Percentiles rank a stretch among this genome's conserved stretches.
Conservation (phyloP, 2,888 invertebrate genomes). For the Biston stratarius region DNA sequence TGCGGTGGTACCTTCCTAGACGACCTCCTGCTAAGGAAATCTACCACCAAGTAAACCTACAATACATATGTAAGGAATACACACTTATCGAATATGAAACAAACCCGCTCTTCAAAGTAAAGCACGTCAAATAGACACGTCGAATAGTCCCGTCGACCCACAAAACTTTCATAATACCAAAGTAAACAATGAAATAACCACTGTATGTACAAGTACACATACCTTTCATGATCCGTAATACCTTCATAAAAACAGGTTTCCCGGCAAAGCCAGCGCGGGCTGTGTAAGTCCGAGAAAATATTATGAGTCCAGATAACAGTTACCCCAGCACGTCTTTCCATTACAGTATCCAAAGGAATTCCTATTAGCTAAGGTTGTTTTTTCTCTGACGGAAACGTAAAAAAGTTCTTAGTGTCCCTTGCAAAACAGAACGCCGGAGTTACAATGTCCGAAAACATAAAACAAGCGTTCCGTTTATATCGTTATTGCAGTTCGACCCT, state of each 20-base stretch:
- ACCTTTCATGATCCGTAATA: slow-evolving; percentile 59
- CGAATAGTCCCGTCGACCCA: slow-evolving; percentile 35
- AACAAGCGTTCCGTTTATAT: slow-evolving; percentile 70
- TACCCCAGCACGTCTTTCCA: slow-evolving; percentile 78
- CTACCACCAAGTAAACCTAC: not conserved
- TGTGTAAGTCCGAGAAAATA: slow-evolving; percentile 71
- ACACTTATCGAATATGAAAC: slow-evolving; percentile 6
- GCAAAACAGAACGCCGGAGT: slow-evolving; percentile 71
- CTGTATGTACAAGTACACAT: slow-evolving; percentile 46
- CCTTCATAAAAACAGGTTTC: slow-evolving; percentile 65
- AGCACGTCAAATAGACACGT: slow-evolving; percentile 25
- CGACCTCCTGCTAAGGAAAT: too few species aligned
- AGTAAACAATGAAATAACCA: slow-evolving; percentile 52
- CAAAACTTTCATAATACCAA: slow-evolving; percentile 48
- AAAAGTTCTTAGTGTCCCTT: slow-evolving; percentile 72
- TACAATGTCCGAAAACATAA: slow-evolving; percentile 70
- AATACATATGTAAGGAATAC: not conserved
- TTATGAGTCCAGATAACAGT: slow-evolving; percentile 74
- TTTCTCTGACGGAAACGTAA: slow-evolving; percentile 77
- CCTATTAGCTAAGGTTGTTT: slow-evolving; percentile 80
- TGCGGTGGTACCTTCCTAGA: too few species aligned
- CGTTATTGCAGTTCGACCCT: slow-evolving; percentile 62
- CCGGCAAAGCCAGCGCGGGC: slow-evolving; percentile 64
- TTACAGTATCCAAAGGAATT: slow-evolving; percentile 81
- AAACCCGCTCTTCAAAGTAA: slow-evolving; percentile 11